These are phyloP conservation scores for Nymphalis urticae DNA, from an alignment of 2,888 invertebrate species.

Conservation along the genomic window DNA sequence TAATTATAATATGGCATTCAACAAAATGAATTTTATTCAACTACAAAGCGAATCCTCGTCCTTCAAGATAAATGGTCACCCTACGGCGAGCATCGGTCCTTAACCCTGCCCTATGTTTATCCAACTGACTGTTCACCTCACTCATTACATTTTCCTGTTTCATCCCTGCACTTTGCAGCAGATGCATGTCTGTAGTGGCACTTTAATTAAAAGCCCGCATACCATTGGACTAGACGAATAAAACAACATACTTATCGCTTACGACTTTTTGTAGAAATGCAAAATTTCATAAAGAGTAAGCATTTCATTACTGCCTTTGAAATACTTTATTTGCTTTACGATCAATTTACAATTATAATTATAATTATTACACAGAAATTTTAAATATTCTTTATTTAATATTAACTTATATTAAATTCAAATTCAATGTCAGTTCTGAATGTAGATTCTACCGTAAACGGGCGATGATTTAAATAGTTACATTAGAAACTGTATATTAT, in stretches of 20 bases:
- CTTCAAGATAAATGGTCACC: constrained; percentile 30
- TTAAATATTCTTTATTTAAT: too few relatives aligned
- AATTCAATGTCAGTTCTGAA: too few relatives aligned
- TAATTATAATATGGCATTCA: neutral
- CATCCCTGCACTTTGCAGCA: constrained; percentile 36
- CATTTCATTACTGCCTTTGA: neutral
- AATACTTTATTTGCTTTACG: neutral
- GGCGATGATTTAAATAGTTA: too few relatives aligned
- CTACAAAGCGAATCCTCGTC: neutral
- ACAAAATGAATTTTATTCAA: neutral
- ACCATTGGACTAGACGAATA: constrained; percentile 10
- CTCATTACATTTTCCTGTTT: constrained; percentile 43
- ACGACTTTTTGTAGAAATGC: neutral
- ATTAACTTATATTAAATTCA: too few relatives aligned
- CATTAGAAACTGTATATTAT: too few relatives aligned
- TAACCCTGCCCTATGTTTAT: constrained; percentile 52
- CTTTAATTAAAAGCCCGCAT: constrained; percentile 33
- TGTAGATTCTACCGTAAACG: too few relatives aligned
- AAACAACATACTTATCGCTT: constrained; percentile 1
- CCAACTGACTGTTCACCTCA: constrained; percentile 47
- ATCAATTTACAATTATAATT: neutral
- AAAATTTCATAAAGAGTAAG: neutral
- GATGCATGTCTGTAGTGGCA: constrained; percentile 31
- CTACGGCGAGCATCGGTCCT: constrained; percentile 44
- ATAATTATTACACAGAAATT: too few relatives aligned